Conservation (phyloP, 2,113 vertebrate genomes). For the Tonatia bakeri region DNA sequence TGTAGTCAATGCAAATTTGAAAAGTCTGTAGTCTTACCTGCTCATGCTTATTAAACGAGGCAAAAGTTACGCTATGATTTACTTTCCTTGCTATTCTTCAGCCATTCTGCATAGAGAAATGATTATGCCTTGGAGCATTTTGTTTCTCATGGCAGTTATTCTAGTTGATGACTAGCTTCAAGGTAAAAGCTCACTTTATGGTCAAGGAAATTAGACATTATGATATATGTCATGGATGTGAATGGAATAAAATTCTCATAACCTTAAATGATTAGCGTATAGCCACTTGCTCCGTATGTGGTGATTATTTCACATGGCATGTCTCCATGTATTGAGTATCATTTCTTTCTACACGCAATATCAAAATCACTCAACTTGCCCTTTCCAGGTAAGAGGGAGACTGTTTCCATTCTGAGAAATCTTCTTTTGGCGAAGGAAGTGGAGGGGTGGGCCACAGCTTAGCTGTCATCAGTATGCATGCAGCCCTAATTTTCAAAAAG, state of each 20-base stretch:
- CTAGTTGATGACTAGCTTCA: conserved; percentile 54
- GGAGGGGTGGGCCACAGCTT: conserved; percentile 35
- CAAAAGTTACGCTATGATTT: neutral
- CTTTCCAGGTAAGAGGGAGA: conserved; percentile 54
- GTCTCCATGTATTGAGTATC: neutral
- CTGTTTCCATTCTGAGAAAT: conserved; percentile 38
- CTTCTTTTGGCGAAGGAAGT: conserved; percentile 58
- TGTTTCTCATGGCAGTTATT: conserved; percentile 36
- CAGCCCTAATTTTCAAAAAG: conserved; percentile 66
- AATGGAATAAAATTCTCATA: conserved; percentile 3
- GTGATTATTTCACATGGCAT: conserved; percentile 23
- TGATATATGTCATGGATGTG: conserved; percentile 31
- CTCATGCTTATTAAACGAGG: neutral
- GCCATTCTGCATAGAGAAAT: conserved; percentile 24
- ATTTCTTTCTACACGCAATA: conserved; percentile 42
- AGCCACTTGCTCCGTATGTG: conserved; percentile 43
- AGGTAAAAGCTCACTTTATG: conserved; percentile 45
- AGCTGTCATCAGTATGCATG: conserved; percentile 60
- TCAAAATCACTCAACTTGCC: conserved; percentile 45
- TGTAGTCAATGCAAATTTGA: neutral
- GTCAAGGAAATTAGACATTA: conserved; percentile 24
- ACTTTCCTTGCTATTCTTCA: neutral
- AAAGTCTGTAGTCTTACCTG: neutral
- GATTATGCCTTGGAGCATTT: neutral
- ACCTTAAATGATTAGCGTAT: conserved; percentile 46